These are phyloP conservation scores for Lontra canadensis DNA, from an alignment of 2,113 vertebrate species.

Conservation along the genomic window DNA sequence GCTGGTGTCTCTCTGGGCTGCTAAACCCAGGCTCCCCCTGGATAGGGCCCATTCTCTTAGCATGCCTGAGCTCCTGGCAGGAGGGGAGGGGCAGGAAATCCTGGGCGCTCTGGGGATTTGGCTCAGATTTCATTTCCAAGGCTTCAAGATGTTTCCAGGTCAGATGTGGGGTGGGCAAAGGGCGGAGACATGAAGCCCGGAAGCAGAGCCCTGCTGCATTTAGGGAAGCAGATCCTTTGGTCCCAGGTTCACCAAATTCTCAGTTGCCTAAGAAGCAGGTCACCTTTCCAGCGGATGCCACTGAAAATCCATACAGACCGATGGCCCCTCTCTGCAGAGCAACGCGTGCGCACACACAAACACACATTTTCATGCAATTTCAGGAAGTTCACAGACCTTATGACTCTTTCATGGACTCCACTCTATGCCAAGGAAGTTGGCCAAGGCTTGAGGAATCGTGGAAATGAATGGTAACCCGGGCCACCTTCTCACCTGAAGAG, in stretches of 20 bases:
- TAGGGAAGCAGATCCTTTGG: not conserved
- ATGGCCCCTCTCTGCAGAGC: not conserved
- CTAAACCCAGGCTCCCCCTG: not conserved
- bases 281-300: not conserved
- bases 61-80: not conserved
- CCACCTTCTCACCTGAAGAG: conserved; percentile 89
- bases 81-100: not conserved
- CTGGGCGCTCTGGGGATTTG: not conserved
- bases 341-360: not conserved
- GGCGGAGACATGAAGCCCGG: not conserved
- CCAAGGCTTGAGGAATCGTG: not conserved
- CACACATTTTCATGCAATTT: not conserved
- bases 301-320: not conserved
- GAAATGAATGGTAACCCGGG: not conserved
- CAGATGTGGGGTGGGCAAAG: not conserved
- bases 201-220: not conserved
- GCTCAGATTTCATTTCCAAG: conserved; percentile 52
- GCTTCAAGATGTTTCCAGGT: not conserved
- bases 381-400: not conserved
- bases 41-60: not conserved
- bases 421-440: not conserved
- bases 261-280: not conserved
- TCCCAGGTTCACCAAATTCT: not conserved
- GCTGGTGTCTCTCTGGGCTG: not conserved
- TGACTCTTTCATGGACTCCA: not conserved